phyloP scores from a whole-genome alignment of 2,797 vertebrate genomes.

The Cyclopterus lumpus region DNA sequence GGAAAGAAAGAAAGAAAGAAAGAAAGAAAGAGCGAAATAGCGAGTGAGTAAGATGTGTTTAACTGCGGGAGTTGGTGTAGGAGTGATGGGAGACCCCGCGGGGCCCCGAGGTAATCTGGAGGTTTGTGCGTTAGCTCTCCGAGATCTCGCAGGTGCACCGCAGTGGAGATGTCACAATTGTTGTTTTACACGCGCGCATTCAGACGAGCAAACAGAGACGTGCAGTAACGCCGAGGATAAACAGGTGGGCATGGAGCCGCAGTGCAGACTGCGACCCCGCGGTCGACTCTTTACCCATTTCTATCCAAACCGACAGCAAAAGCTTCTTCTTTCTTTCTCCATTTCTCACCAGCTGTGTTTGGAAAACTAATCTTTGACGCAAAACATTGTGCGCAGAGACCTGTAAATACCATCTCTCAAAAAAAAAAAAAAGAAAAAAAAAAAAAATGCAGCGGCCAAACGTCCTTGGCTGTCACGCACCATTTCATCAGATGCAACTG shows the following conservation, averaged over 20 bases:
- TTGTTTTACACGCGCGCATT: constrained; percentile 30
- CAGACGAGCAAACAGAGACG: constrained; percentile 17
- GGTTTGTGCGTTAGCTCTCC: constrained; percentile 58
- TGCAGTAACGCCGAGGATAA: constrained; percentile 6
- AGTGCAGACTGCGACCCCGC: constrained; percentile 8
- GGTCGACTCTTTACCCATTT: constrained; percentile 36
- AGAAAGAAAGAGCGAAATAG: constrained; percentile 29
- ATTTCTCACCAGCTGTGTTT: background rate
- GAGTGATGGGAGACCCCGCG: constrained; percentile 66
- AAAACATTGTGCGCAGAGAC: constrained; percentile 44
- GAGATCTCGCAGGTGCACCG: constrained; percentile 65
- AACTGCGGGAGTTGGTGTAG: constrained; percentile 70
- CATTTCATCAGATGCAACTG: constrained; percentile 52
- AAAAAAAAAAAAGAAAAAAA: constrained; percentile 85
- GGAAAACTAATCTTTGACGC: constrained; percentile 23
- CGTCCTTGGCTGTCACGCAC: constrained; percentile 50
- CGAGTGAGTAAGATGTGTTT: constrained; percentile 64
- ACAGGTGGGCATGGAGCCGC: constrained; percentile 24
- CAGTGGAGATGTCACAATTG: constrained; percentile 50
- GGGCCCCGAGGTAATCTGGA: constrained; percentile 70
- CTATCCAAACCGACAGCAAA: constrained; percentile 29
- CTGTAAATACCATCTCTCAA: constrained; percentile 78
- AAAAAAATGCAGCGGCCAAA: constrained; percentile 54
- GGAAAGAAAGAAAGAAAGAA: constrained; percentile 27
- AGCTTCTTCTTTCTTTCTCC: too few species aligned